phyloP scores from a whole-genome alignment of 2,888 invertebrate genomes.

The Mesoligia furuncula region DNA sequence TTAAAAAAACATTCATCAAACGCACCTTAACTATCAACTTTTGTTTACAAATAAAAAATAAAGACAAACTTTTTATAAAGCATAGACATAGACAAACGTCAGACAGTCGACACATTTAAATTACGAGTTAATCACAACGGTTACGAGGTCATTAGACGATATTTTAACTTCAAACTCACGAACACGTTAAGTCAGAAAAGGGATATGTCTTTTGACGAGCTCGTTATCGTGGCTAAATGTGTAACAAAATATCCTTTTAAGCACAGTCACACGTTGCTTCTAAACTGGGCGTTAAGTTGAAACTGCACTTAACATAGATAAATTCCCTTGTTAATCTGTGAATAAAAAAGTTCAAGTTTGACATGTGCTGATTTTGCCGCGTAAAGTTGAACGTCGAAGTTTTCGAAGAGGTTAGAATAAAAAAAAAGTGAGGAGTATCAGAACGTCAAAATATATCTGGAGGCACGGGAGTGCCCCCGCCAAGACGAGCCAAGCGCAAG shows the following conservation, averaged over 20 bases:
- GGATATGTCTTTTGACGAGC: constrained; percentile 72
- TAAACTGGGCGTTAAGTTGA: constrained; percentile 45
- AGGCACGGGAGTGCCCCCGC: too few relatives aligned
- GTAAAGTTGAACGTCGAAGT: constrained; percentile 6
- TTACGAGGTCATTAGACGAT: constrained; percentile 66
- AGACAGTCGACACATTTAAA: constrained; percentile 56
- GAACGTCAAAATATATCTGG: neutral
- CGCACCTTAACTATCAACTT: neutral
- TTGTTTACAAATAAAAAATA: constrained; percentile 21
- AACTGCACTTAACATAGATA: constrained; percentile 56
- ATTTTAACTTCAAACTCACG: constrained; percentile 63
- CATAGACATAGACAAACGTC: constrained; percentile 47
- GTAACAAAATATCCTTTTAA: constrained; percentile 60
- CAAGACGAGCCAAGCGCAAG: too few relatives aligned
- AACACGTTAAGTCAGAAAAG: constrained; percentile 65
- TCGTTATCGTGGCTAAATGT: constrained; percentile 68
- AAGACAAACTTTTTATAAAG: constrained; percentile 7
- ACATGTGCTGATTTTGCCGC: constrained; percentile 52
- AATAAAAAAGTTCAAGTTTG: constrained; percentile 42
- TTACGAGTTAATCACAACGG: constrained; percentile 58
- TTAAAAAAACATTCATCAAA: neutral
- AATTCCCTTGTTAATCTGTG: constrained; percentile 50
- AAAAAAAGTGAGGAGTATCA: neutral
- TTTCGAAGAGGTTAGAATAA: neutral
- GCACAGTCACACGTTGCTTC: constrained; percentile 50